Conservation (phyloP, 1,140 invertebrate genomes). For the Heliconius nattereri region DNA sequence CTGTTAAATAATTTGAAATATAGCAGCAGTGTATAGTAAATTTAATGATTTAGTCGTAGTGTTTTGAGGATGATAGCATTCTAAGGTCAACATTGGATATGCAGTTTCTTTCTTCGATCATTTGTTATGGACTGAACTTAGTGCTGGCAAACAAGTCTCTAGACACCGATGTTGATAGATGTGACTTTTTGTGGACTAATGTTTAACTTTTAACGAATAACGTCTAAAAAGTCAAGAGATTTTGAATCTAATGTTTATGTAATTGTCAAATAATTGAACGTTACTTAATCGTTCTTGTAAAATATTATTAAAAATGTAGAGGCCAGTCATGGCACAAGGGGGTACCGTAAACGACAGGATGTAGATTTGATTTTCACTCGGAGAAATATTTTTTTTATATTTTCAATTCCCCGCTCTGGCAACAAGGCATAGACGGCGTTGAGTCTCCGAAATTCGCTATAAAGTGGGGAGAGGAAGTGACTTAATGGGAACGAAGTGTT, state of each 20-base stretch:
- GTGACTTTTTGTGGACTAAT: slow-evolving; percentile 16
- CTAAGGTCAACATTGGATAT: slow-evolving; percentile 56
- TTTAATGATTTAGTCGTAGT: background rate
- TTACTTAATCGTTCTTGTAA: background rate
- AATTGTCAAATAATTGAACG: background rate
- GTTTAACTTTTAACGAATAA: background rate
- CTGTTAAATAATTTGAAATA: background rate
- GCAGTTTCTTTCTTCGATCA: slow-evolving; percentile 51
- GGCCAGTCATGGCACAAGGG: too few species aligned
- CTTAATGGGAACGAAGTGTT: too few species aligned
- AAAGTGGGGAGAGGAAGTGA: too few species aligned
- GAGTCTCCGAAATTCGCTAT: too few species aligned
- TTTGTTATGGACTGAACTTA: slow-evolving; percentile 46
- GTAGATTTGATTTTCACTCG: too few species aligned
- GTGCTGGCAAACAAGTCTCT: slow-evolving; percentile 39
- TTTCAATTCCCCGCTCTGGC: too few species aligned
- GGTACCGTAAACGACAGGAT: too few species aligned
- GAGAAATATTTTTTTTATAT: too few species aligned
- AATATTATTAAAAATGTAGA: too few species aligned
- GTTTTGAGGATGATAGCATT: slow-evolving; percentile 40
- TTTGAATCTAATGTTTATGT: background rate
- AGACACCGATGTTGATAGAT: slow-evolving; percentile 37
- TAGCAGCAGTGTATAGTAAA: slow-evolving; percentile 37
- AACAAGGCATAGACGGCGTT: too few species aligned
- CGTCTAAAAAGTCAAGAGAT: background rate